phyloP scores from a whole-genome alignment of 1,140 invertebrate genomes.

The Drosophila ohnishii region DNA sequence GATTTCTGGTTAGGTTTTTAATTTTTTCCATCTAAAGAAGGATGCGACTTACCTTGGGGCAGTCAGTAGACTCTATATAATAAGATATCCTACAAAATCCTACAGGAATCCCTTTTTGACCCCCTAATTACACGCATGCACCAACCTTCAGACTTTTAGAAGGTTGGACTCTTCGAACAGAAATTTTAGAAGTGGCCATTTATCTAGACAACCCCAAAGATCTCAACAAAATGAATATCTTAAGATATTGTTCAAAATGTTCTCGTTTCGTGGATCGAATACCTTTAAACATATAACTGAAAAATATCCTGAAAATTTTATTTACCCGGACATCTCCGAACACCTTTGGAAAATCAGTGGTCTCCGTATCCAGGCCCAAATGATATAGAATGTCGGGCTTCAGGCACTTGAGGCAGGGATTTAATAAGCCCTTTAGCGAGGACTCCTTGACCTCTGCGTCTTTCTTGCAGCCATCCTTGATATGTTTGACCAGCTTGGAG shows the following conservation, averaged over 20 bases:
- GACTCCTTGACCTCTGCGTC: conserved; percentile 1
- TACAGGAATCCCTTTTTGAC: too few relatives aligned
- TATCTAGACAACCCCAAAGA: too few relatives aligned
- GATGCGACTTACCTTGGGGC: too few relatives aligned
- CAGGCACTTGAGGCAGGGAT: conserved; percentile 57
- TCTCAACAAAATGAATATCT: too few relatives aligned
- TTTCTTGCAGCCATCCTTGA: conserved; percentile 37
- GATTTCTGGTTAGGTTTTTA: not conserved
- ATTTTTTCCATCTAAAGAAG: too few relatives aligned
- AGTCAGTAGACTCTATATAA: too few relatives aligned
- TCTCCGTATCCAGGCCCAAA: conserved; percentile 32
- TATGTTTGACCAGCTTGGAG: conserved; percentile 39
- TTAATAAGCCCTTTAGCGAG: conserved; percentile 19
- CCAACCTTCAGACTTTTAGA: too few relatives aligned
- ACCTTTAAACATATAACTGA: not conserved
- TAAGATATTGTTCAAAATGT: not conserved
- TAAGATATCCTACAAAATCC: too few relatives aligned
- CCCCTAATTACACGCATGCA: too few relatives aligned
- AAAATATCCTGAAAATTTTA: not conserved
- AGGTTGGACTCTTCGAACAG: too few relatives aligned
- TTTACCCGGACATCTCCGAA: conserved; percentile 70
- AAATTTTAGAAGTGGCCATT: too few relatives aligned
- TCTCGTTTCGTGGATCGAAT: too few relatives aligned
- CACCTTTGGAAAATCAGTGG: conserved; percentile 51
- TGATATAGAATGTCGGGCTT: conserved; percentile 56